Evolutionary conservation across 1,140 invertebrate genomes (phyloP), one percentile per base, ranked within the genome.

Genomic region (Cyrtorhinus lividipennis): DNA sequence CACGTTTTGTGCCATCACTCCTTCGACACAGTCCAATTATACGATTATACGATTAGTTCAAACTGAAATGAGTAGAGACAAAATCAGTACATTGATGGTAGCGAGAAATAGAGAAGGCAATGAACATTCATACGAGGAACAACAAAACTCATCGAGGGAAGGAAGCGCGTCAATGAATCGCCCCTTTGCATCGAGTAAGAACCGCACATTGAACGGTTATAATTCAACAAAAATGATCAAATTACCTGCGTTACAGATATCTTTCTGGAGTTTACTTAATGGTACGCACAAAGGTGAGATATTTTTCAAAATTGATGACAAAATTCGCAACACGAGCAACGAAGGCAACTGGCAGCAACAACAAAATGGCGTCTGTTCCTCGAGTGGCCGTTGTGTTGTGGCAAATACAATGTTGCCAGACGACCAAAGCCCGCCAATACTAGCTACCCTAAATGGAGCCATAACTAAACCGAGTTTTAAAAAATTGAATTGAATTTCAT

Each of bases 1-100:
- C 64, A 88, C 82, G 77, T 90, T 90, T 74, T 89, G 87, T 70
- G 86, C 86, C 87, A 90, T 90, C 72, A 38, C n/a, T n/a, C n/a
- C n/a, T n/a, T n/a, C n/a, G n/a, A n/a, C n/a, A n/a, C n/a, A n/a
- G n/a, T n/a, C n/a, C n/a, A n/a, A n/a, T n/a, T n/a, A n/a, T n/a
- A n/a, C n/a, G n/a, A n/a, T n/a, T n/a, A n/a, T n/a, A n/a, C n/a
- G n/a, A n/a, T n/a, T n/a, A n/a, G n/a, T n/a, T n/a, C n/a, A n/a
- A n/a, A n/a, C n/a, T n/a, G n/a, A n/a, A n/a, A 10, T 44, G 8
- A 44, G 38, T 10, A 10, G 8, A 10, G 38, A 44, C 38, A 44
- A 44, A 44, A 44, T 8, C n/a, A 44, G 38, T 44, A 8, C 38
- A 44, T 10, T 44, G 38, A 10, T 8, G n/a, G n/a, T 8, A 44